Evolutionary conservation across 2,888 invertebrate genomes (phyloP).

Genomic region (Cylindroiulus punctatus): DNA sequence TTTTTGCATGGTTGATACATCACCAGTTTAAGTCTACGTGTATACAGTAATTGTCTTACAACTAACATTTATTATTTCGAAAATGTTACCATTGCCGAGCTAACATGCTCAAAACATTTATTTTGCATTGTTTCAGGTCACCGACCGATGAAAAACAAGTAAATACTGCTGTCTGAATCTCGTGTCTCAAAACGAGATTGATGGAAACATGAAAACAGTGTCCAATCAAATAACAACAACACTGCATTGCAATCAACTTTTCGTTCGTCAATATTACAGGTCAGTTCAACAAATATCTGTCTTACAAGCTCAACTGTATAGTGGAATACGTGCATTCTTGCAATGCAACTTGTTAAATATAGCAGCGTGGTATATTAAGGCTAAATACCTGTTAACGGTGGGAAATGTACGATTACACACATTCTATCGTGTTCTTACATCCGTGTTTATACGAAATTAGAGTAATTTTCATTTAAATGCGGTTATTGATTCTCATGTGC

Average conservation of each 20-base stretch:
- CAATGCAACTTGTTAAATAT: background rate
- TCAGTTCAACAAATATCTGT: background rate
- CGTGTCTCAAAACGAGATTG: background rate
- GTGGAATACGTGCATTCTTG: background rate
- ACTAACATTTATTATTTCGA: background rate
- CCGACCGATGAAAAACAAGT: background rate
- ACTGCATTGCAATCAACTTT: background rate
- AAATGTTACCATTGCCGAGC: background rate
- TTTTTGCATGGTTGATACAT: background rate
- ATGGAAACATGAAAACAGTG: background rate
- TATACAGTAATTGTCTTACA: background rate
- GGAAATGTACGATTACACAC: background rate
- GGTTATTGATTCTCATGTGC: background rate
- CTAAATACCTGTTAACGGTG: conserved; percentile 5
- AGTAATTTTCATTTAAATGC: conserved; percentile 12
- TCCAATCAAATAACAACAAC: background rate
- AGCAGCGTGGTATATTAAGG: background rate
- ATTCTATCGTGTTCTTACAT: background rate
- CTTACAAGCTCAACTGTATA: background rate
- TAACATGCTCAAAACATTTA: background rate
- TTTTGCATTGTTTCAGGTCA: conserved; percentile 31
- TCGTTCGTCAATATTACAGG: background rate
- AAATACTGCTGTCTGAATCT: background rate
- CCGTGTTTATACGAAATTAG: background rate
- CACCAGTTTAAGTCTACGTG: background rate